Conservation (phyloP, 37 sponge, comb jelly and placozoan genomes). For the Amphimedon queenslandica region DNA sequence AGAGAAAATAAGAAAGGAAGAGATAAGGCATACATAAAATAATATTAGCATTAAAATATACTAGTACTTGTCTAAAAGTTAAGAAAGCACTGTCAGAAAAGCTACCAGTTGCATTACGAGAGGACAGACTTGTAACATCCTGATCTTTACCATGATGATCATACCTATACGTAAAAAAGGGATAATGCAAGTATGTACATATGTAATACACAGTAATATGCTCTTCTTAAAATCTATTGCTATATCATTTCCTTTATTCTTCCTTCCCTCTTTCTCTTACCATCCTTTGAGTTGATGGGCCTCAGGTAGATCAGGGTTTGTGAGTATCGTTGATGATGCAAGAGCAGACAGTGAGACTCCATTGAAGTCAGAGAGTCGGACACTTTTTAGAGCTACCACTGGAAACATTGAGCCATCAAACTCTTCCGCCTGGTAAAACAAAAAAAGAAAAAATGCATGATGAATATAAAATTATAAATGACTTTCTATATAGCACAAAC, state of each 20-base stretch:
- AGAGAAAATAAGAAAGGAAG: background rate
- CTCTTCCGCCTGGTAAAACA: conserved; percentile 47
- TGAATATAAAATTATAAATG: no score
- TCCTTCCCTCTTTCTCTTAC: no score
- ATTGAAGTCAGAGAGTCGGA: conserved; percentile 86
- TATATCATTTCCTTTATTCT: no score
- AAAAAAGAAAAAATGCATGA: background rate
- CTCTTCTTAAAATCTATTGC: no score
- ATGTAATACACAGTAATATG: no score
- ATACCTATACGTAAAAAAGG: conserved; percentile 11
- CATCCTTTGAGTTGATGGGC: conserved; percentile 82
- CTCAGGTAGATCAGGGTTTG: conserved; percentile 73
- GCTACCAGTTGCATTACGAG: conserved; percentile 26
- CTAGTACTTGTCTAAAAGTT: background rate
- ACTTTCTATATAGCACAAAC: no score
- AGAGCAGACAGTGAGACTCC: conserved; percentile 57
- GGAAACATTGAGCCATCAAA: conserved; percentile 63
- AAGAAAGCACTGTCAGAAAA: background rate
- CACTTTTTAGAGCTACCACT: conserved; percentile 80
- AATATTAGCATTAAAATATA: no score
- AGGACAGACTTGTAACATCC: conserved; percentile 51
- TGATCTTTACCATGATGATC: conserved; percentile 65
- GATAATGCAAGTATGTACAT: no score
- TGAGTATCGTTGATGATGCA: conserved; percentile 17
- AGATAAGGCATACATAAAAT: no score